These are phyloP conservation scores for Megaptera novaeangliae DNA, from an alignment of 2,113 vertebrate genomes.

Conservation along the genomic window DNA sequence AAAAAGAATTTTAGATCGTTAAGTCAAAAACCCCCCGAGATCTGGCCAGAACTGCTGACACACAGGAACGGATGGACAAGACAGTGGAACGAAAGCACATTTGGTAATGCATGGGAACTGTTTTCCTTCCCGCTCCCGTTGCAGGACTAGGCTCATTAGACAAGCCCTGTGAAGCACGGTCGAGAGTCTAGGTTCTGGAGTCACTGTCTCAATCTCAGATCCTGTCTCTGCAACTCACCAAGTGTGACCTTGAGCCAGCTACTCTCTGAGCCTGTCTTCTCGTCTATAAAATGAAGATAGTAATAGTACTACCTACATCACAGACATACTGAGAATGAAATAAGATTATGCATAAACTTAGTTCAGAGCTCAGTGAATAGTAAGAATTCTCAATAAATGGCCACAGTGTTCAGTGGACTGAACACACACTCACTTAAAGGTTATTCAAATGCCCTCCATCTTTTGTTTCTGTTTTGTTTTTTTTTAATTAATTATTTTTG, in stretches of 20 bases:
- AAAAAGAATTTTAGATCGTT: neutral
- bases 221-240: neutral
- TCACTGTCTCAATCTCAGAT: neutral
- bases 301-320: neutral
- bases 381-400: neutral
- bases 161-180: neutral
- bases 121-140: neutral
- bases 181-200: neutral
- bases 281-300: neutral
- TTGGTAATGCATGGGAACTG: neutral
- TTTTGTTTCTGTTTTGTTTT: neutral
- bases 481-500: no score
- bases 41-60: no score
- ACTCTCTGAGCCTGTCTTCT: neutral
- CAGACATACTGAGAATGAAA: neutral
- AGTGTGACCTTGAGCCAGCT: neutral
- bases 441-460: neutral
- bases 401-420: neutral
- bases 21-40: neutral
- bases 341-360: neutral
- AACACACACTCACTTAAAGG: neutral
- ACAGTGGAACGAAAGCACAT: fast-evolving
- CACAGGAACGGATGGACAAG: neutral
- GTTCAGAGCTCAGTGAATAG: neutral
- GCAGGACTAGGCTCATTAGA: neutral